Evolutionary conservation across 2,113 vertebrate species (phyloP).

Genomic region (Carassius gibelio): DNA sequence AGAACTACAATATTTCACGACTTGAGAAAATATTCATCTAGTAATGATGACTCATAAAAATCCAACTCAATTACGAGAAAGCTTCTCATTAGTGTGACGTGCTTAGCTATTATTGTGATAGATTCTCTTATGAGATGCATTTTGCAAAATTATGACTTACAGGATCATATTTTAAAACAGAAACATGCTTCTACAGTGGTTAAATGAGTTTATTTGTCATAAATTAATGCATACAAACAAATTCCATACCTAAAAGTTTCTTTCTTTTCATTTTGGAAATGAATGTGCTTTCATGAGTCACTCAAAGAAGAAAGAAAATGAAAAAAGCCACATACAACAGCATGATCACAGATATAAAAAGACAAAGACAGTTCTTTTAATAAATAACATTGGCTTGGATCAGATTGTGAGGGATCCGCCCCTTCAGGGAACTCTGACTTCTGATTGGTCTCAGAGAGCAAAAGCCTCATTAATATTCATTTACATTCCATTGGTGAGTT

Average conservation of each 20-base stretch:
- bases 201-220: neutral
- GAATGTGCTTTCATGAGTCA: neutral
- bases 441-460: slow-evolving; percentile 13
- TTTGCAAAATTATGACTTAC: too few species aligned
- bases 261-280: neutral
- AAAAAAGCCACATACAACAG: neutral
- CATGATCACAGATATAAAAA: slow-evolving; percentile 36
- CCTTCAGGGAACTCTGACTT: neutral
- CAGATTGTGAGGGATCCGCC: neutral
- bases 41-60: neutral
- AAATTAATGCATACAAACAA: neutral
- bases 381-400: slow-evolving; percentile 31
- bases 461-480: slow-evolving; percentile 27
- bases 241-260: neutral
- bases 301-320: neutral
- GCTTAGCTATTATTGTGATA: neutral
- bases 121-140: too few species aligned
- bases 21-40: neutral
- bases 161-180: neutral
- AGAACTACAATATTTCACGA: too few species aligned
- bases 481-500: slow-evolving; percentile 20
- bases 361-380: slow-evolving; percentile 19
- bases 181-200: neutral
- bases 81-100: neutral
- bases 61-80: neutral